phyloP scores from a whole-genome alignment of 2,797 vertebrate species.

The Crocodylus rhombifer region DNA sequence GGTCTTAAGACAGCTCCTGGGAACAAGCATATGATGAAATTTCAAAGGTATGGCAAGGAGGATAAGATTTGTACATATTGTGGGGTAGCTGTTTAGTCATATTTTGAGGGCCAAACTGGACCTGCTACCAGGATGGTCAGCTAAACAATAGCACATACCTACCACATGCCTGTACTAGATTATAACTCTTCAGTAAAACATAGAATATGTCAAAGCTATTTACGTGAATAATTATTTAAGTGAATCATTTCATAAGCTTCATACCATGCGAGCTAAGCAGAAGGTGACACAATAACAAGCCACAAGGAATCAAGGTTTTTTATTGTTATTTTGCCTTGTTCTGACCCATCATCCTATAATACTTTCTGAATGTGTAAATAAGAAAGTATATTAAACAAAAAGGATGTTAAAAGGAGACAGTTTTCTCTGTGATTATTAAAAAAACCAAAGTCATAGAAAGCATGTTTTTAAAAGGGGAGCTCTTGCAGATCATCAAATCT shows the following conservation, averaged over 20 bases:
- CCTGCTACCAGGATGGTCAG: neutral
- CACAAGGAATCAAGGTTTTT: conserved; percentile 7
- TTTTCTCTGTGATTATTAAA: neutral
- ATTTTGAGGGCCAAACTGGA: conserved; percentile 1
- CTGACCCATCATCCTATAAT: neutral
- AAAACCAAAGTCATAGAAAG: too few relatives aligned
- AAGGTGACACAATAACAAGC: neutral
- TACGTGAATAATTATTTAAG: neutral
- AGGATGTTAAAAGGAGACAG: neutral
- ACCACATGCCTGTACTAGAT: conserved; percentile 36
- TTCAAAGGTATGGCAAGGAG: conserved; percentile 1
- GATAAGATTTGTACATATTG: neutral
- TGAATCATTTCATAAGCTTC: conserved; percentile 33
- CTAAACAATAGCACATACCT: neutral
- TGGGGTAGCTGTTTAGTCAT: neutral
- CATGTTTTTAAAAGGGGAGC: too few relatives aligned
- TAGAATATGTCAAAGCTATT: conserved; percentile 8
- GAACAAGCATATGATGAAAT: conserved; percentile 18
- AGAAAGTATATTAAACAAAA: neutral
- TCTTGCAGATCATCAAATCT: neutral
- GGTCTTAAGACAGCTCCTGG: neutral
- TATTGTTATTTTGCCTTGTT: neutral
- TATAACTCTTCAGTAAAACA: conserved; percentile 49
- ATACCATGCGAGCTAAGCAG: neutral
- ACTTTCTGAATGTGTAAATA: neutral